Conservation (phyloP, 2,113 vertebrate genomes). For the Corydoras maculifer region DNA sequence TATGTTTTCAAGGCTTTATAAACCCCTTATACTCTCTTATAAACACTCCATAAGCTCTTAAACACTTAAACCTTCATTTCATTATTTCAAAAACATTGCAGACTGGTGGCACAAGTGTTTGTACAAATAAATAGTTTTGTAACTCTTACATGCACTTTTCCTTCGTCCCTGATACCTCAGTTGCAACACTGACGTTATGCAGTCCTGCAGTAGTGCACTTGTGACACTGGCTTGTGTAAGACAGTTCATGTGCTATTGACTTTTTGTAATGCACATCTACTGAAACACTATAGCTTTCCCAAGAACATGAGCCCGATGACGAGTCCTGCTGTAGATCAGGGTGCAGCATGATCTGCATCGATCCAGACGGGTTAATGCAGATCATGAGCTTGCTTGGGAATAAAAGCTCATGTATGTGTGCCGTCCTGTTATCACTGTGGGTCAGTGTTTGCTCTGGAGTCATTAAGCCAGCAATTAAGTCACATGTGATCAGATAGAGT, state of each 20-base stretch:
- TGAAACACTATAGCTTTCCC: slow-evolving; percentile 4
- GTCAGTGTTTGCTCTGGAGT: slow-evolving; percentile 34
- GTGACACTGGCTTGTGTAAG: slow-evolving; percentile 7
- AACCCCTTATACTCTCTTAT: too few relatives aligned
- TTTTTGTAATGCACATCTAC: background rate
- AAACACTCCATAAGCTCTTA: too few relatives aligned
- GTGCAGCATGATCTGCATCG: slow-evolving; percentile 31
- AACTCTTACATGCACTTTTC: too few relatives aligned
- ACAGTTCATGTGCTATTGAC: slow-evolving; percentile 2
- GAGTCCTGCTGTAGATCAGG: background rate
- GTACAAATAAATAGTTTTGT: too few relatives aligned
- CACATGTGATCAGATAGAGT: slow-evolving; percentile 8
- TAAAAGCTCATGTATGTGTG: slow-evolving; percentile 21
- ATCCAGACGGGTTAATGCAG: slow-evolving; percentile 25
- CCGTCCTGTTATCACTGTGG: slow-evolving; percentile 29
- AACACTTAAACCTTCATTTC: too few relatives aligned
- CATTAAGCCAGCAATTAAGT: slow-evolving; percentile 25
- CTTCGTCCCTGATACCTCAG: too few relatives aligned
- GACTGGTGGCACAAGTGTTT: too few relatives aligned
- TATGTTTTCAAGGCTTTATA: too few relatives aligned
- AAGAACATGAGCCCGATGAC: background rate
- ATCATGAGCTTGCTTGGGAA: slow-evolving; percentile 31
- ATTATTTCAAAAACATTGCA: too few relatives aligned
- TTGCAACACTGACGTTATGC: background rate
- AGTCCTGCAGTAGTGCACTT: background rate